phyloP scores from a whole-genome alignment of 2,888 invertebrate genomes.

The Lepidocyrtinus sp. region DNA sequence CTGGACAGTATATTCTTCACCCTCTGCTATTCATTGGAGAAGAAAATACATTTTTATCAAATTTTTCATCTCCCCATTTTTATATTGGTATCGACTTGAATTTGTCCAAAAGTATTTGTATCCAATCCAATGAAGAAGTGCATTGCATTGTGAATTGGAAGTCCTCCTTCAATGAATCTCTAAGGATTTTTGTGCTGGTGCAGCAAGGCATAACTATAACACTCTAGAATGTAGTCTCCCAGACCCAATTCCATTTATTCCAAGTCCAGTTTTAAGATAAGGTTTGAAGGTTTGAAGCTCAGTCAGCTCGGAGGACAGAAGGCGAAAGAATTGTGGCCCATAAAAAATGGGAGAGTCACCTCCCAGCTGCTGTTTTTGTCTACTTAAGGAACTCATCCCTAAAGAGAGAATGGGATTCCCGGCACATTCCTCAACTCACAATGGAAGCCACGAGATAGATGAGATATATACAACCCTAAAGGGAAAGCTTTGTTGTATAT shows the following conservation, averaged over 20 bases:
- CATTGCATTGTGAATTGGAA: conserved; percentile 11
- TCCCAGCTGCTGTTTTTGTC: conserved; percentile 38
- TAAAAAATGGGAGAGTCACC: conserved; percentile 37
- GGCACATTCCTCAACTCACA: conserved; percentile 8
- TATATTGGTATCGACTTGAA: too few relatives aligned
- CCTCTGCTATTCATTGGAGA: too few relatives aligned
- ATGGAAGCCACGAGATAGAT: conserved; percentile 9
- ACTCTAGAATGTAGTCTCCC: neutral
- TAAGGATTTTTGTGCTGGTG: conserved; percentile 11
- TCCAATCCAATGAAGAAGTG: too few relatives aligned
- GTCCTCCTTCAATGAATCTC: neutral
- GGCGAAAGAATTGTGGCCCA: conserved; percentile 20
- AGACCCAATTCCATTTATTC: neutral
- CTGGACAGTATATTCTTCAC: too few relatives aligned
- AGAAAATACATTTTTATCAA: too few relatives aligned
- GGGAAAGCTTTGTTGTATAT: too few relatives aligned
- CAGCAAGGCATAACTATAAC: neutral
- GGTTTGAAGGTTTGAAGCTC: too few relatives aligned
- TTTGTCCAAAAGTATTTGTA: too few relatives aligned
- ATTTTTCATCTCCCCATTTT: too few relatives aligned
- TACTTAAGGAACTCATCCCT: conserved; percentile 33
- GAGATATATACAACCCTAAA: too few relatives aligned
- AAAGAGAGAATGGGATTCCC: neutral
- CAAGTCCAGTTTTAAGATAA: too few relatives aligned
- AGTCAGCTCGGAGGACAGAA: conserved; percentile 1